Evolutionary conservation across 2,888 invertebrate genomes (phyloP), one percentile per base, ranked within the genome.

Genomic region (Erebia aethiops): DNA sequence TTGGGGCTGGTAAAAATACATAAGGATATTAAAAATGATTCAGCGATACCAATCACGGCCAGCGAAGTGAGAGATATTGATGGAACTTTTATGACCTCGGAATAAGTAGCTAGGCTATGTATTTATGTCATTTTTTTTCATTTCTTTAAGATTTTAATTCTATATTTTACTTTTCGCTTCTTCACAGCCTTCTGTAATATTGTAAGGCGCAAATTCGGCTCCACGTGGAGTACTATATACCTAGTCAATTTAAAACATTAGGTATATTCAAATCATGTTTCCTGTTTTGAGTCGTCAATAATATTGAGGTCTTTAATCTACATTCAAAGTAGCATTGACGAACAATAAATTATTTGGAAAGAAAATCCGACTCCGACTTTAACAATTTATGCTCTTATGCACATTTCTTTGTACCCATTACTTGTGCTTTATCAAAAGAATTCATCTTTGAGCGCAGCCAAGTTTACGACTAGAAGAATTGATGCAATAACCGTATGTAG

Each of bases 391-490:
- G 35, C 35, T 35, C 35, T 8, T 10, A 18, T 54, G 54, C 16
- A 54, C 18, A 54, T 18, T 18, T 16, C 52, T 49, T n/a, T n/a
- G 14, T 51, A n/a, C 51, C n/a, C n/a, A 51, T 51, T 51, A n/a
- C 14, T 16, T 2, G 2, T 10, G 10, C 2, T 16, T 52, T 18
- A 16, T 52, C 8, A 52, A 43, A 52, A 52, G 16, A 52, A 18
- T 18, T 54, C 16, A 16, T 54, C 8, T 18, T 18, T 16, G 9
- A 16, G 54, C 16, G 18, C 18, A 18, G 26, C 26, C 11, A 57
- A 57, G 21, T 57, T 57, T 57, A 57, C 56, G 26, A 57, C 13
- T 26, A 57, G 21, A 57, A 57, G 56, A 26, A 26, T 21, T 21
- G 14, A 26, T 26, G 56, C 56, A 57, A 57, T 26, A 57, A 57